These are phyloP conservation scores for Montipora sp. DNA, from an alignment of 64 coral and sea anemone species.

Conservation along the genomic window DNA sequence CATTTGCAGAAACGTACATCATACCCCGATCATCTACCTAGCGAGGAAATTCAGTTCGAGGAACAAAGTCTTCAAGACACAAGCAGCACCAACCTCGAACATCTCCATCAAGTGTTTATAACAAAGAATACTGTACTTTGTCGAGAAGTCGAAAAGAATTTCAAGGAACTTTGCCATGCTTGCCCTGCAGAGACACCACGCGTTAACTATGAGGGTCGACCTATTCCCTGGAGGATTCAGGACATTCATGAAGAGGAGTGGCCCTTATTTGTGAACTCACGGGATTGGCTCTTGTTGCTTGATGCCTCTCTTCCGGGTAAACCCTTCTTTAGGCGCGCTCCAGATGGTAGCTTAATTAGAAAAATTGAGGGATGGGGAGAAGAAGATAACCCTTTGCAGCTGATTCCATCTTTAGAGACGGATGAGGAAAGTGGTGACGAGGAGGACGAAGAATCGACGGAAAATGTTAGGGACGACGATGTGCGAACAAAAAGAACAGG, in stretches of 20 bases:
- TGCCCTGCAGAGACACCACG: slow-evolving; percentile 48
- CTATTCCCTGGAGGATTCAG: slow-evolving; percentile 60
- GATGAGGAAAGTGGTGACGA: slow-evolving; percentile 62
- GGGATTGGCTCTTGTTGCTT: slow-evolving; percentile 88
- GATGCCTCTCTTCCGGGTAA: slow-evolving; percentile 85
- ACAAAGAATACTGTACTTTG: slow-evolving; percentile 65
- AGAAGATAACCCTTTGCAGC: slow-evolving; percentile 83
- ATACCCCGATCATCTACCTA: not conserved
- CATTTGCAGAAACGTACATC: not conserved
- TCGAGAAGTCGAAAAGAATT: slow-evolving; percentile 84
- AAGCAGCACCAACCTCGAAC: slow-evolving; percentile 47
- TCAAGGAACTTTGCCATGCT: slow-evolving; percentile 83
- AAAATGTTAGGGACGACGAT: not conserved
- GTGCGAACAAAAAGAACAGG: not conserved
- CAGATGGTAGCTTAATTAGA: slow-evolving; percentile 78
- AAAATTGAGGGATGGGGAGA: slow-evolving; percentile 93
- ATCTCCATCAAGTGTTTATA: slow-evolving; percentile 94
- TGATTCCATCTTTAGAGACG: slow-evolving; percentile 48
- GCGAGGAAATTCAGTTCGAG: not conserved
- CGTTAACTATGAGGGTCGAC: slow-evolving; percentile 29
- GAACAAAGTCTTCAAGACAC: not conserved
- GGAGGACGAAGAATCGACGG: slow-evolving; percentile 44
- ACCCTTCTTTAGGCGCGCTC: slow-evolving; percentile 75
- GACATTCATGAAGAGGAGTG: slow-evolving; percentile 73
- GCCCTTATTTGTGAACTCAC: slow-evolving; percentile 92